Conservation (phyloP, 2,113 vertebrate species). For the Hemiscyllium ocellatum region DNA sequence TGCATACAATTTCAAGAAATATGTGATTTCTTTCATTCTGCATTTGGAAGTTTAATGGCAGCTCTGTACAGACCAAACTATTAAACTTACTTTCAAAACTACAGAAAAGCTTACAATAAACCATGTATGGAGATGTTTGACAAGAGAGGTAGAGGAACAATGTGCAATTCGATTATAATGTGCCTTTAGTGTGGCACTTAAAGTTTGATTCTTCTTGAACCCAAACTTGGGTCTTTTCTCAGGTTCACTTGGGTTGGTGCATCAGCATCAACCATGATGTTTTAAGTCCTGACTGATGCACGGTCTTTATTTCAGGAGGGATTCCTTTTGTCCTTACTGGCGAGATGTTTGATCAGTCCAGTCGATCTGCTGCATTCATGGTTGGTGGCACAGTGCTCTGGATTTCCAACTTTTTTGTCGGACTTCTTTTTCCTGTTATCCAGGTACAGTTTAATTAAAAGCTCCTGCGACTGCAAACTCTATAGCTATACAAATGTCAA, state of each 20-base stretch:
- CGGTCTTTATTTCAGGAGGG: conserved; percentile 62
- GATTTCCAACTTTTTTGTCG: conserved; percentile 80
- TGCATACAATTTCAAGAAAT: background rate
- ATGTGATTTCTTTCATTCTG: background rate
- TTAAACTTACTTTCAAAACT: background rate
- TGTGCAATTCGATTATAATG: background rate
- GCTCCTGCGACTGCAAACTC: background rate
- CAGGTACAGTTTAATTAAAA: conserved; percentile 61
- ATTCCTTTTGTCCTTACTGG: conserved; percentile 86
- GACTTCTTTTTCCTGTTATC: conserved; percentile 87
- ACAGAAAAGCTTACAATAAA: background rate
- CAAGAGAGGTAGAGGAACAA: background rate
- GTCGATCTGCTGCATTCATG: conserved; percentile 78
- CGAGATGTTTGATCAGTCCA: conserved; percentile 81
- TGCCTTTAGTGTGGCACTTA: background rate
- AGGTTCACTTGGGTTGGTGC: background rate
- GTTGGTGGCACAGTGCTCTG: conserved; percentile 81
- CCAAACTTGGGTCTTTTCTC: background rate
- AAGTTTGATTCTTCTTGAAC: background rate
- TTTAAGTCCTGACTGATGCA: background rate
- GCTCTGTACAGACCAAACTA: background rate
- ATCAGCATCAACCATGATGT: background rate
- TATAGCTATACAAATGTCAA: background rate
- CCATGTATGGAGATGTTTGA: background rate
- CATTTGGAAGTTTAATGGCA: background rate